phyloP scores from a whole-genome alignment of 2,888 invertebrate genomes.

The Scrobipalpa costella region DNA sequence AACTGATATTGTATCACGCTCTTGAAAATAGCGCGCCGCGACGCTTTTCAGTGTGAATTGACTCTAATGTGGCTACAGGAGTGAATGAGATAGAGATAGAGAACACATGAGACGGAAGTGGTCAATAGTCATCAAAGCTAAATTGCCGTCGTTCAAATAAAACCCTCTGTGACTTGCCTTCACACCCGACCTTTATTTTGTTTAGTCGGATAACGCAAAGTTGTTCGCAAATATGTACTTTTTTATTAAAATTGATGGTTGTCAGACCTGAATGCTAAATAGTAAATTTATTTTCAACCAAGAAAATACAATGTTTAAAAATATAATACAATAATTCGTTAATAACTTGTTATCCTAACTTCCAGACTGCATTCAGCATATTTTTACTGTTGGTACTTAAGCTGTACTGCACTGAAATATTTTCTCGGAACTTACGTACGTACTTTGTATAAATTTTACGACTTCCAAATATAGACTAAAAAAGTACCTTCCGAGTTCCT shows the following conservation, averaged over 20 bases:
- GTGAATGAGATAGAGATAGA: not conserved
- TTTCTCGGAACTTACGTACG: not conserved
- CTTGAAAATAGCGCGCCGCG: no score
- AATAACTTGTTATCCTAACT: no score
- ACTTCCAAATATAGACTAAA: not conserved
- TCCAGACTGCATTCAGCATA: no score
- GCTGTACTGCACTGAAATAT: slow-evolving; percentile 30
- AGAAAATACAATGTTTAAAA: no score
- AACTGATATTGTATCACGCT: no score
- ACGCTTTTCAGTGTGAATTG: no score
- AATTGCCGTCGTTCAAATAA: slow-evolving; percentile 55
- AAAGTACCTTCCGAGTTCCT: not conserved
- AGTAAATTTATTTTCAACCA: no score
- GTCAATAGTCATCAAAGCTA: slow-evolving; percentile 54
- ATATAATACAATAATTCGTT: no score
- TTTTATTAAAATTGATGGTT: no score
- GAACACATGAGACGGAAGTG: slow-evolving; percentile 26
- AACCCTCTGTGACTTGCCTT: slow-evolving; percentile 42
- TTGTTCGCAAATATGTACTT: no score
- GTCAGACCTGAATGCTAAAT: no score
- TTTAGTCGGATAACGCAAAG: slow-evolving; percentile 29
- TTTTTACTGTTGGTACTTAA: slow-evolving; percentile 38
- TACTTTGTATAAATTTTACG: no score
- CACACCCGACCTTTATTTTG: slow-evolving; percentile 46
- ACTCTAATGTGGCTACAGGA: not conserved